phyloP scores from a whole-genome alignment of 2,113 vertebrate species.

The Mormoops blainvillei region DNA sequence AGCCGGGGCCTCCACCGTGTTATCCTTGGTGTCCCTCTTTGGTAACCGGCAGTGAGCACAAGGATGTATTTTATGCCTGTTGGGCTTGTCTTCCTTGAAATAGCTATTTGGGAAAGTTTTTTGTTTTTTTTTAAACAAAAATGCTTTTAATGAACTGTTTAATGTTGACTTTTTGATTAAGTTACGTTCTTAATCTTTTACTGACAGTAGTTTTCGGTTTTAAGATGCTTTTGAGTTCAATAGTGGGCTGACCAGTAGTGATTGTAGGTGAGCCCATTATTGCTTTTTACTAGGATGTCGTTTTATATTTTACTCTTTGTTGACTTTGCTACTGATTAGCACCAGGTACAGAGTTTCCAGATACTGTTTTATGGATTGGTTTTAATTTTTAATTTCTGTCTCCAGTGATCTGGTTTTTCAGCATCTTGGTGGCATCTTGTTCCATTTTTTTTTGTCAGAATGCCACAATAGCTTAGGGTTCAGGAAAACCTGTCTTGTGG shows the following conservation, averaged over 20 bases:
- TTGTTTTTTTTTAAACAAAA: neutral
- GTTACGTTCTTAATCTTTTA: slow-evolving; percentile 9
- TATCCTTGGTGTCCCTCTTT: slow-evolving; percentile 19
- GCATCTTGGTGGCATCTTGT: neutral
- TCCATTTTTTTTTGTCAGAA: neutral
- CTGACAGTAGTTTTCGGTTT: slow-evolving; percentile 11
- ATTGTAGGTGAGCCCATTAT: neutral
- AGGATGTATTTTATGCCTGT: neutral
- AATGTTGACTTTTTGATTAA: slow-evolving; percentile 19
- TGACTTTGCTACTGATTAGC: slow-evolving; percentile 24
- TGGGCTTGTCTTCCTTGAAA: neutral
- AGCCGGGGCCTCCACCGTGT: accelerated
- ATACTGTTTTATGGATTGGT: slow-evolving; percentile 55
- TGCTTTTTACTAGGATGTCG: slow-evolving; percentile 41
- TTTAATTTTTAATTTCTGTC: slow-evolving; percentile 33
- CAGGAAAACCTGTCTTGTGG: too few species aligned
- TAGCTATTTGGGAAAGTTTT: neutral
- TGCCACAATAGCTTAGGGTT: neutral
- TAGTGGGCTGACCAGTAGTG: neutral
- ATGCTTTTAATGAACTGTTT: slow-evolving; percentile 62
- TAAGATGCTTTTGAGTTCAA: neutral
- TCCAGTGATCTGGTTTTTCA: neutral
- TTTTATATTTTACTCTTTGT: slow-evolving; percentile 44
- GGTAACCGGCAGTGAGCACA: neutral
- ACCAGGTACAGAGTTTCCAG: slow-evolving; percentile 8